Percentiles rank a stretch among this genome's conserved stretches.
Evolutionary conservation across 1,140 invertebrate genomes (phyloP).

Genomic region (Dendroctonus ponderosae): DNA sequence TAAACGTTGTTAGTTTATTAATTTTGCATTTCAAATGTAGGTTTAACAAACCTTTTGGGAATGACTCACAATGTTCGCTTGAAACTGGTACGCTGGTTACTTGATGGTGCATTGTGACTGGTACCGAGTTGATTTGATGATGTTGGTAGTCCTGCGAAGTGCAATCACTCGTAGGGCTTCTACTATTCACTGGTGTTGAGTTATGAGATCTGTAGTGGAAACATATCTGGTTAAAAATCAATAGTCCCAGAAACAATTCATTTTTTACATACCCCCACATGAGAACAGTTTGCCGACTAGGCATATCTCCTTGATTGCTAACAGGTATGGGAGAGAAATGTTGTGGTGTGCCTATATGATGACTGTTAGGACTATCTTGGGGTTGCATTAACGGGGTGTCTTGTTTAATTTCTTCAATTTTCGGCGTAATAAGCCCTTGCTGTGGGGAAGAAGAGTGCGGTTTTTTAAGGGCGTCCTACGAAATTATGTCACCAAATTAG

Average conservation of each 20-base stretch:
- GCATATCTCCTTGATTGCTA: slow-evolving; percentile 48
- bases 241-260: neutral
- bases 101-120: slow-evolving; percentile 45
- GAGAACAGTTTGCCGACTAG: slow-evolving; percentile 77
- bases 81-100: slow-evolving; percentile 49
- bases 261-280: slow-evolving; percentile 68
- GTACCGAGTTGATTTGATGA: slow-evolving; percentile 31
- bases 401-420: slow-evolving; percentile 64
- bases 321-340: slow-evolving; percentile 51
- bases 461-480: slow-evolving; percentile 35
- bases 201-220: slow-evolving; percentile 23
- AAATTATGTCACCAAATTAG: neutral
- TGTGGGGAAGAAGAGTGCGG: slow-evolving; percentile 60
- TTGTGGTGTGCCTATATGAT: slow-evolving; percentile 53
- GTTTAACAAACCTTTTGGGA: slow-evolving; percentile 52
- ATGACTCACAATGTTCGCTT: slow-evolving; percentile 56
- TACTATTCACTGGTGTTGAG: slow-evolving; percentile 29
- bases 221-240: neutral
- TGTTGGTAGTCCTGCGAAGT: slow-evolving; percentile 27
- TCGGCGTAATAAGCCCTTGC: slow-evolving; percentile 60
- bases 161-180: slow-evolving; percentile 30
- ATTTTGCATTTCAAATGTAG: neutral
- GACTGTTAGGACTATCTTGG: slow-evolving; percentile 50
- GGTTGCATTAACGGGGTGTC: slow-evolving; percentile 52
- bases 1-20: neutral